A percentile compares a stretch with the other conserved stretches of the same genome.
Conservation (phyloP, 2,113 vertebrate genomes). For the Desmodus rotundus region DNA sequence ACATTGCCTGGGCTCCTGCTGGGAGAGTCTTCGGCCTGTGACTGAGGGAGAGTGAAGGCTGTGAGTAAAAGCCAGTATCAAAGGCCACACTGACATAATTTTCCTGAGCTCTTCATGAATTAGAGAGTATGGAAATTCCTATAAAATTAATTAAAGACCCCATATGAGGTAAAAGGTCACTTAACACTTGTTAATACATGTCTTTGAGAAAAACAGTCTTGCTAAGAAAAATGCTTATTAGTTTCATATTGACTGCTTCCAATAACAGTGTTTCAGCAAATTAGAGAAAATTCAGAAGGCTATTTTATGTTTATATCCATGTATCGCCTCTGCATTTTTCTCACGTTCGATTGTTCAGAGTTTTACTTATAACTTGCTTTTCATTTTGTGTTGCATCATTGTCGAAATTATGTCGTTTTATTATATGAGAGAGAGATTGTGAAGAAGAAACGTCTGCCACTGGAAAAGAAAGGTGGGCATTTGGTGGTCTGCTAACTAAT, state of each 20-base stretch:
- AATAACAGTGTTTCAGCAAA: background rate
- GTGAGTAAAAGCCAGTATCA: background rate
- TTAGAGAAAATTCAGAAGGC: background rate
- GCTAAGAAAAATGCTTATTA: background rate
- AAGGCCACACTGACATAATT: background rate
- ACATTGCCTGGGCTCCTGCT: accelerated
- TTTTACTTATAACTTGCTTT: slow-evolving; percentile 21
- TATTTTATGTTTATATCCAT: background rate
- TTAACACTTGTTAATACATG: background rate
- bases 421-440: background rate
- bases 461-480: slow-evolving; percentile 49
- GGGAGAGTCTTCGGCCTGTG: background rate
- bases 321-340: background rate
- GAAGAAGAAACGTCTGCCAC: background rate
- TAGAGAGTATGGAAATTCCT: background rate
- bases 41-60: background rate
- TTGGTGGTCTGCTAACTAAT: slow-evolving; percentile 66
- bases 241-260: background rate
- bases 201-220: background rate
- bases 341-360: background rate
- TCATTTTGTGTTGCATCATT: background rate
- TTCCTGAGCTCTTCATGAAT: background rate
- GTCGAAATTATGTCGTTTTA: slow-evolving; percentile 39
- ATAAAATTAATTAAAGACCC: slow-evolving; percentile 28
- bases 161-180: background rate